A percentile compares a stretch with the other conserved stretches of the same genome.
Conservation (phyloP, 2,797 vertebrate genomes). For the Gambusia yucatana region DNA sequence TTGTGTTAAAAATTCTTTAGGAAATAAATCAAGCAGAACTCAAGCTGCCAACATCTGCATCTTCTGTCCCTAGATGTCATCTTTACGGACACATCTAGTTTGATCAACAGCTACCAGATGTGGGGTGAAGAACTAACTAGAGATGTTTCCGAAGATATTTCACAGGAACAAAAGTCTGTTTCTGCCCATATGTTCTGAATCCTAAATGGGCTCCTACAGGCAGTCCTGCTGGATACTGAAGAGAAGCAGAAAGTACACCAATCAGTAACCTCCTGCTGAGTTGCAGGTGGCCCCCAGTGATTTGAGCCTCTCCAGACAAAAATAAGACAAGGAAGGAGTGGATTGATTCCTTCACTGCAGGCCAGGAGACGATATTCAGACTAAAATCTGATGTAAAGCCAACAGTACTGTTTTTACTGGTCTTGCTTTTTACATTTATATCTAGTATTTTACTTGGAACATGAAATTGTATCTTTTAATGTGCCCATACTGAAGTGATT, state of each 20-base stretch:
- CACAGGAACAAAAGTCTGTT: not conserved
- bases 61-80: not conserved
- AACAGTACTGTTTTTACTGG: not conserved
- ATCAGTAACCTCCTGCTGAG: constrained; percentile 9
- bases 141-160: not conserved
- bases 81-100: not conserved
- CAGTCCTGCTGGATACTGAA: not conserved
- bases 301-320: not conserved
- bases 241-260: not conserved
- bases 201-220: not conserved
- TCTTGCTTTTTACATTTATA: not conserved
- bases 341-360: not conserved
- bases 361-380: not conserved
- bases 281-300: not conserved
- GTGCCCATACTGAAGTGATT: not conserved
- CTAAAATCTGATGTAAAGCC: not conserved
- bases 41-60: not conserved
- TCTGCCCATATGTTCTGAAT: constrained; percentile 1
- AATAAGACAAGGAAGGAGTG: not conserved
- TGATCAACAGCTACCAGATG: not conserved
- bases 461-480: not conserved
- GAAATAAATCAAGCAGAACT: not conserved
- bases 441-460: not conserved
- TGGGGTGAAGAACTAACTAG: not conserved
- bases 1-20: not conserved